These are phyloP conservation scores for Criorhina ranunculi DNA, from an alignment of 2,888 invertebrate species.

Conservation along the genomic window DNA sequence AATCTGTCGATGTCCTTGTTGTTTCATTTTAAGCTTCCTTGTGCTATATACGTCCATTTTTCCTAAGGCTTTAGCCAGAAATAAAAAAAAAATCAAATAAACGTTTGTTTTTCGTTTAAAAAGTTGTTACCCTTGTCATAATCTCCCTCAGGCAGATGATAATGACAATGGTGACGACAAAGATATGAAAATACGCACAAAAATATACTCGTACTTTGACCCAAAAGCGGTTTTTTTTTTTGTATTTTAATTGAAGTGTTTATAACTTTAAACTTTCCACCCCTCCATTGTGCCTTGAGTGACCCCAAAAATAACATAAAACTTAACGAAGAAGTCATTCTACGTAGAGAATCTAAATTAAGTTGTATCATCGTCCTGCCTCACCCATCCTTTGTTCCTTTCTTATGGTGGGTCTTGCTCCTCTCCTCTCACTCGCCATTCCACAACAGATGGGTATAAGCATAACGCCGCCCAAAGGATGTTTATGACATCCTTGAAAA, in stretches of 20 bases:
- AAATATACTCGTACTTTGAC: not conserved
- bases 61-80: too few species aligned
- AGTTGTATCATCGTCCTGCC: too few species aligned
- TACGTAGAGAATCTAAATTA: slow-evolving; percentile 22
- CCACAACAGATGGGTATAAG: not conserved
- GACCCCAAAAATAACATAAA: slow-evolving; percentile 20
- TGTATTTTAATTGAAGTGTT: slow-evolving; percentile 53
- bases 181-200: too few species aligned
- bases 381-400: too few species aligned
- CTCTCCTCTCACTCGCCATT: not conserved
- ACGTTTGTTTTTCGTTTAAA: too few species aligned
- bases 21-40: too few species aligned
- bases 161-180: not conserved
- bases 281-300: not conserved
- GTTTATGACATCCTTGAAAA: slow-evolving; percentile 36
- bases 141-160: not conserved
- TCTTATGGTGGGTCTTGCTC: not conserved
- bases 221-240: slow-evolving; percentile 9
- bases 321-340: slow-evolving; percentile 13
- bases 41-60: too few species aligned
- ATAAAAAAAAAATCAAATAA: too few species aligned
- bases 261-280: slow-evolving; percentile 25
- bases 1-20: too few species aligned
- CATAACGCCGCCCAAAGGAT: slow-evolving; percentile 16
- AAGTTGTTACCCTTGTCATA: not conserved